Base-by-base conservation (phyloP, 2,113 vertebrate genomes). In the Lophochroa leadbeateri region DNA sequence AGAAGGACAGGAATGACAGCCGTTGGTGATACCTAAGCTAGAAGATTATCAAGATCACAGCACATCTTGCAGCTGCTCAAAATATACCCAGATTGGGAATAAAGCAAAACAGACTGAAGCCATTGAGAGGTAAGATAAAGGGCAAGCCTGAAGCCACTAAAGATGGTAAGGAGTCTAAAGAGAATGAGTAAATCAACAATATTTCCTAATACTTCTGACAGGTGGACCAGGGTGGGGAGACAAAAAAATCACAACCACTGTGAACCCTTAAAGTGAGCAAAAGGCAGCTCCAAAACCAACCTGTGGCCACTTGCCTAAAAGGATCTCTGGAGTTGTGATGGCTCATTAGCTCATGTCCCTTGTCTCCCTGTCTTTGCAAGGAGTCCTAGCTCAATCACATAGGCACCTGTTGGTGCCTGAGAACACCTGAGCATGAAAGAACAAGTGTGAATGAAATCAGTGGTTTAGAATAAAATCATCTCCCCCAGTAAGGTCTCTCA, bases 31-130 rank as follows among this genome's bases (percentile, higher is more conserved):
- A 84, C 14, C 57, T 86, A 71, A 71, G 6, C 0, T 44, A 65
- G 81, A 89, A 92, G 70, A 81, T 72, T 69, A 89, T 82, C 77
- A 79, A 82, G 86, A 95, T 82, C 65, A 79, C 65, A 84, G 47
- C 27, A 57, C 12, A 76, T 82, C 55, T 79, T 85, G 35, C 82
- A 96, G 58, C 43, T 94, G 83, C 80, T 80, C 65, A 57, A 69
- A 96, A 75, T n/a, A 75, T 31, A 92, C 17, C 6, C 24, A 57
- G 39, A 57, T 3, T 79, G 47, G 17, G 64, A 92, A 82, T 68
- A 58, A 86, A 3, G 5, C 27, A 82, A 72, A 78, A 64, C 43
- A 64, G n/a, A 76, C 57, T 69, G 83, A 78, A 87, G 61, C 35
- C 52, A 41, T 76, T 91, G 60, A 79, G 24, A 94, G 52, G 74